Conservation (phyloP, 2,888 invertebrate genomes). For the Drosophila dives region DNA sequence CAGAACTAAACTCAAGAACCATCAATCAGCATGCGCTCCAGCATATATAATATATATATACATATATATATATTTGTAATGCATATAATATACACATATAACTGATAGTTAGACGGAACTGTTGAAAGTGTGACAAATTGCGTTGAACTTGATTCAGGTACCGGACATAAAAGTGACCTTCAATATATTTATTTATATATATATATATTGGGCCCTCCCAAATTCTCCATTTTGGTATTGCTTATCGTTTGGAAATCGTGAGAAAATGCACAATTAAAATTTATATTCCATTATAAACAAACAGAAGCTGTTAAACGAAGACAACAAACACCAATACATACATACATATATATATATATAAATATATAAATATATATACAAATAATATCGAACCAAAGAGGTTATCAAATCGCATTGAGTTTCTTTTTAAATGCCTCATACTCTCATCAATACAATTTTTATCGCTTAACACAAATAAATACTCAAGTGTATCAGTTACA, state of each 20-base stretch:
- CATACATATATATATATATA: too few species aligned
- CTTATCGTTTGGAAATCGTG: constrained; percentile 66
- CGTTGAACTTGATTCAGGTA: constrained; percentile 38
- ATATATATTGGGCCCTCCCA: constrained; percentile 14
- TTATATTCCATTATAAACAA: constrained; percentile 60
- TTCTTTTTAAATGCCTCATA: constrained; percentile 58
- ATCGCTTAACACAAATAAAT: constrained; percentile 48
- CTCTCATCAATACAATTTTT: constrained; percentile 35
- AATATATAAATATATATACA: neutral
- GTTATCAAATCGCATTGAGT: constrained; percentile 69
- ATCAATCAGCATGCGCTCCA: constrained; percentile 35
- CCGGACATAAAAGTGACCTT: constrained; percentile 42
- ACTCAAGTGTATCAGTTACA: constrained; percentile 36
- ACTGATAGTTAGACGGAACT: constrained; percentile 17
- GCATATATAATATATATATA: neutral
- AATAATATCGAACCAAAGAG: constrained; percentile 56
- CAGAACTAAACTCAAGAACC: constrained; percentile 32
- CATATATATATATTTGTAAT: neutral
- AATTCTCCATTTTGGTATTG: constrained; percentile 31
- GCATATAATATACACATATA: neutral
- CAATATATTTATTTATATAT: neutral
- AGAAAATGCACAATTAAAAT: constrained; percentile 74
- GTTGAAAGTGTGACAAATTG: constrained; percentile 40
- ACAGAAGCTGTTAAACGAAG: constrained; percentile 19
- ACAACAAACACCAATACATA: too few species aligned